Evolutionary conservation across 2,113 vertebrate genomes (phyloP).

Genomic region (Butorides virescens): DNA sequence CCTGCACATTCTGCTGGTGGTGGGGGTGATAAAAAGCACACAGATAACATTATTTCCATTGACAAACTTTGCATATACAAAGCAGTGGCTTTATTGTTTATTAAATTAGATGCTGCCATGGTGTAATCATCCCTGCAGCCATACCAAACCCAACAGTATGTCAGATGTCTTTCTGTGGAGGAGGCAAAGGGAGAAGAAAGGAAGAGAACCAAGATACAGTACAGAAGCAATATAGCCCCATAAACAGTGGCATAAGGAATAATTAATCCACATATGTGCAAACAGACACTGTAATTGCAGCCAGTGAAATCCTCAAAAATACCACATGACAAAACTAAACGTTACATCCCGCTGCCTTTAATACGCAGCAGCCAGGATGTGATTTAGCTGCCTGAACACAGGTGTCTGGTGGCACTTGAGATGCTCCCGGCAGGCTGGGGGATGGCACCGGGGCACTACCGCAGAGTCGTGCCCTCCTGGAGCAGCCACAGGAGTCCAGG

Average conservation of each 20-base stretch:
- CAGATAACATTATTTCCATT: constrained; percentile 61
- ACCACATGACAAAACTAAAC: not conserved
- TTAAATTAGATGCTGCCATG: constrained; percentile 35
- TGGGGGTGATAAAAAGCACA: constrained; percentile 34
- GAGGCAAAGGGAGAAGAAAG: not conserved
- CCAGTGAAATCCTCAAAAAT: not conserved
- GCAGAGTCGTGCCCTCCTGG: not conserved
- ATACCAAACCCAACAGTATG: not conserved
- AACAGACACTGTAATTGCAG: not conserved
- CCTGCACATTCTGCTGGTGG: constrained; percentile 13
- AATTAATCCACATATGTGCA: not conserved
- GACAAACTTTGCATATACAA: constrained; percentile 57
- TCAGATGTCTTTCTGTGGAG: not conserved
- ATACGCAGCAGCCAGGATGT: not conserved
- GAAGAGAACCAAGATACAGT: not conserved
- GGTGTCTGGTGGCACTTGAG: not conserved
- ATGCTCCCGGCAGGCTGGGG: not conserved
- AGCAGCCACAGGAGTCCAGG: not conserved
- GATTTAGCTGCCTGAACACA: not conserved
- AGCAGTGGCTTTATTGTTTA: constrained; percentile 56
- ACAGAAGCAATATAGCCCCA: not conserved
- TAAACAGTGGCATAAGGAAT: not conserved
- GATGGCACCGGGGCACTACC: not conserved
- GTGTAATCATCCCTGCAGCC: constrained; percentile 55
- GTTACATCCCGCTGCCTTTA: not conserved